Conservation (phyloP, 2,797 vertebrate species). For the Pantherophis alleghaniensis region DNA sequence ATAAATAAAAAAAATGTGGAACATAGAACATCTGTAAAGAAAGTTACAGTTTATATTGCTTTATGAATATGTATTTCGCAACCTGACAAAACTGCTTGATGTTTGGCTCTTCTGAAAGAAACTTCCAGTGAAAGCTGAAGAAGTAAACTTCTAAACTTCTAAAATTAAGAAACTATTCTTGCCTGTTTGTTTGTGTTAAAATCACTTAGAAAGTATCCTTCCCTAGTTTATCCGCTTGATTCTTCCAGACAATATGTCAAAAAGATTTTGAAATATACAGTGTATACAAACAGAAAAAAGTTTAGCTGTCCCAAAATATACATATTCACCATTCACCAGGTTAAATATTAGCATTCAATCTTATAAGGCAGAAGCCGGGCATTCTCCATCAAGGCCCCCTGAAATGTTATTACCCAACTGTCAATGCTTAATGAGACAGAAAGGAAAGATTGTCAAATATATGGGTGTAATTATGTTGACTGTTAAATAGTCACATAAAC, state of each 20-base stretch:
- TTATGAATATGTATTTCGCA: slow-evolving; percentile 43
- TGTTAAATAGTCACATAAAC: not conserved
- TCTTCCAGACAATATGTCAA: slow-evolving; percentile 61
- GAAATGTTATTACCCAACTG: not conserved
- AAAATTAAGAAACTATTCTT: slow-evolving; percentile 61
- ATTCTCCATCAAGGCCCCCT: not conserved
- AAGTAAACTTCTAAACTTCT: slow-evolving; percentile 56
- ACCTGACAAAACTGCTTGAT: slow-evolving; percentile 36
- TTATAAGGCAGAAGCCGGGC: not conserved
- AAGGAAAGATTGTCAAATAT: not conserved
- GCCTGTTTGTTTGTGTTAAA: slow-evolving; percentile 48
- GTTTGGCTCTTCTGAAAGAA: slow-evolving; percentile 45
- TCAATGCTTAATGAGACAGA: not conserved
- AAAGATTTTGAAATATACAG: slow-evolving; percentile 53
- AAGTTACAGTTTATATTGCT: slow-evolving; percentile 37
- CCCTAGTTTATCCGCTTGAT: slow-evolving; percentile 47
- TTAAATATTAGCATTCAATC: not conserved
- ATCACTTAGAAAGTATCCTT: slow-evolving; percentile 58
- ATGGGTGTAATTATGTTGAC: not conserved
- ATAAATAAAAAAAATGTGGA: slow-evolving; percentile 17
- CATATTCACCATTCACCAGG: not conserved
- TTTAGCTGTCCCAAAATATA: not conserved
- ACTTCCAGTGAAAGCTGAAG: slow-evolving; percentile 48
- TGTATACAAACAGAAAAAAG: slow-evolving; percentile 35
- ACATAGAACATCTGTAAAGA: slow-evolving; percentile 41